Conservation (phyloP, 2,113 vertebrate genomes). For the Seriola aureovittata region DNA sequence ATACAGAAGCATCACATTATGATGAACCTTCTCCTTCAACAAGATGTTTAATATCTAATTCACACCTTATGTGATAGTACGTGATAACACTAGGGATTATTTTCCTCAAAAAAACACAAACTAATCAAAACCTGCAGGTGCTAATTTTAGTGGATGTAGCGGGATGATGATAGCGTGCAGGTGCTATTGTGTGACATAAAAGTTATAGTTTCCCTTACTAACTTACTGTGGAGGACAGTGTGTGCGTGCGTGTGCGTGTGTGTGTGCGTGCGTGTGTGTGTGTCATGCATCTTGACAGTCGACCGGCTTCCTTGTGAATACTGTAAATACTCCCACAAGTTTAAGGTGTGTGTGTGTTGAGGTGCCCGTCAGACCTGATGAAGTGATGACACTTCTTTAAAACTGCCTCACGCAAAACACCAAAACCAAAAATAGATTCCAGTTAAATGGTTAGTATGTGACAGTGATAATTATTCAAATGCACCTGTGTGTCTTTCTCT, state of each 20-base stretch:
- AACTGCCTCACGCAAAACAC: constrained; percentile 15
- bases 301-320: constrained; percentile 27
- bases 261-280: background rate
- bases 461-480: background rate
- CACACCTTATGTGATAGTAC: background rate
- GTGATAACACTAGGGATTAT: background rate
- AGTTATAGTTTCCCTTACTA: background rate
- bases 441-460: background rate
- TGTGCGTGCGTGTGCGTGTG: background rate
- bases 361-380: constrained; percentile 70
- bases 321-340: constrained; percentile 39
- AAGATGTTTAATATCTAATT: background rate
- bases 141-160: background rate
- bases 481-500: background rate
- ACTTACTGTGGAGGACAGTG: background rate
- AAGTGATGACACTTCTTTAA: constrained; percentile 37
- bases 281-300: background rate
- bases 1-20: background rate
- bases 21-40: background rate
- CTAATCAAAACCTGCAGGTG: background rate
- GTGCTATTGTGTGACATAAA: background rate
- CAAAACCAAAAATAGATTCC: constrained; percentile 43
- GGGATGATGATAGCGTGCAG: background rate
- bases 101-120: too few relatives aligned
- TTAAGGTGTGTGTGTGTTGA: constrained; percentile 52